These are phyloP conservation scores for Poeciliopsis paucimaculata DNA, from an alignment of 2,797 vertebrate genomes.

Conservation along the genomic window DNA sequence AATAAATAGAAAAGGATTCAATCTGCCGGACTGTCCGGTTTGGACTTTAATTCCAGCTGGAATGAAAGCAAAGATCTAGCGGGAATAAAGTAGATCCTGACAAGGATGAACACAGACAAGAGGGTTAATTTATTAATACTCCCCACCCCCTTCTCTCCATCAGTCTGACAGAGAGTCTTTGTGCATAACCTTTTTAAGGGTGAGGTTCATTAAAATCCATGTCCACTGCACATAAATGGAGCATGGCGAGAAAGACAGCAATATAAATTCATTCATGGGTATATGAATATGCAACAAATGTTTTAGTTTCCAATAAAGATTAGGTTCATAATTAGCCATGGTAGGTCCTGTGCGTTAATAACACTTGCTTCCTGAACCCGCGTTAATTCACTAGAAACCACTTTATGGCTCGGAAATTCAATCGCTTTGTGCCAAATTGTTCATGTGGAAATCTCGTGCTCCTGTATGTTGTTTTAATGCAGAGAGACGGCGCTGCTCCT, in stretches of 20 bases:
- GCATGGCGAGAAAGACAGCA: constrained; percentile 53
- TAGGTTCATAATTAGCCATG: constrained; percentile 73
- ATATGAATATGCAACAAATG: constrained; percentile 74
- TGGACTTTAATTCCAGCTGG: constrained; percentile 40
- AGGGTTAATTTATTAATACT: constrained; percentile 74
- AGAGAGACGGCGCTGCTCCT: constrained; percentile 74
- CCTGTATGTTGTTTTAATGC: constrained; percentile 69
- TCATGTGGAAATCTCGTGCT: constrained; percentile 71
- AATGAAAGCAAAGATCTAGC: constrained; percentile 47
- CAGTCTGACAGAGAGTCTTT: constrained; percentile 47
- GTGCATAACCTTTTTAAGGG: constrained; percentile 61
- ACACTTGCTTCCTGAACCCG: constrained; percentile 31
- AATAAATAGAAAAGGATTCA: constrained; percentile 69
- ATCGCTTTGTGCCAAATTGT: constrained; percentile 65
- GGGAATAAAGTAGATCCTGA: constrained; percentile 50
- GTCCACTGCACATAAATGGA: constrained; percentile 76
- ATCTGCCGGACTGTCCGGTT: constrained; percentile 53
- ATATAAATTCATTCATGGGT: constrained; percentile 58
- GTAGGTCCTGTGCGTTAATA: constrained; percentile 55
- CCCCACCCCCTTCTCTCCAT: constrained; percentile 52
- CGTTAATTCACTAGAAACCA: constrained; percentile 28
- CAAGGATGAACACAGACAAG: constrained; percentile 63
- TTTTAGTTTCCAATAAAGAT: constrained; percentile 80
- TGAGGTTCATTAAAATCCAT: constrained; percentile 75
- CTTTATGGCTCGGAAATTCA: constrained; percentile 68